Conservation (phyloP, 2,888 invertebrate species). For the Acrobasis repandana region DNA sequence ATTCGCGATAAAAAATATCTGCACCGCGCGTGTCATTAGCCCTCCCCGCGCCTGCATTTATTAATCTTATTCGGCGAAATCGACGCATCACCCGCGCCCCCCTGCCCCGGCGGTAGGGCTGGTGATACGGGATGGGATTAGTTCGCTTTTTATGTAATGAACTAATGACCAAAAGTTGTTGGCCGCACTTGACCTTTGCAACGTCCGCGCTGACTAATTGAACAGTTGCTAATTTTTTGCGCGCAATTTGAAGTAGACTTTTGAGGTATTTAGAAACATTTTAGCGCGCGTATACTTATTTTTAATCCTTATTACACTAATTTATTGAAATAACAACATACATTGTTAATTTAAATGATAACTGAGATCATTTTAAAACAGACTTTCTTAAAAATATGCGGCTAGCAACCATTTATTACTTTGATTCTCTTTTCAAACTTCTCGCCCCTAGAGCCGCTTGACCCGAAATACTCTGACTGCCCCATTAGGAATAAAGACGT, state of each 20-base stretch:
- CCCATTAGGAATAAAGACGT: no score
- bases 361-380: no score
- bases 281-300: no score
- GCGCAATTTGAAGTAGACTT: background rate
- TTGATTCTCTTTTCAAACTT: no score
- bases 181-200: slow-evolving; percentile 20
- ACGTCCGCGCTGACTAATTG: slow-evolving; percentile 9
- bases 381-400: no score
- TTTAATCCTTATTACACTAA: no score
- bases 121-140: slow-evolving; percentile 8
- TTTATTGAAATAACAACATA: no score
- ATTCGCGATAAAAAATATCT: slow-evolving; percentile 78
- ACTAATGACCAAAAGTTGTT: slow-evolving; percentile 20
- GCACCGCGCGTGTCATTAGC: slow-evolving; percentile 79
- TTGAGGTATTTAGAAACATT: no score
- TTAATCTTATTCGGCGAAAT: slow-evolving; percentile 80
- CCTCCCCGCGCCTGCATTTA: slow-evolving; percentile 68
- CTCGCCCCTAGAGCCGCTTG: no score
- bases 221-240: slow-evolving; percentile 4
- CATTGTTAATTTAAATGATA: no score
- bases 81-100: slow-evolving; percentile 63
- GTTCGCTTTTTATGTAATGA: slow-evolving; percentile 17
- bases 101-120: slow-evolving; percentile 26
- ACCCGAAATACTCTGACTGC: no score
- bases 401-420: no score